phyloP scores from a whole-genome alignment of 2,888 invertebrate genomes.

The Hanleya hanleyi region DNA sequence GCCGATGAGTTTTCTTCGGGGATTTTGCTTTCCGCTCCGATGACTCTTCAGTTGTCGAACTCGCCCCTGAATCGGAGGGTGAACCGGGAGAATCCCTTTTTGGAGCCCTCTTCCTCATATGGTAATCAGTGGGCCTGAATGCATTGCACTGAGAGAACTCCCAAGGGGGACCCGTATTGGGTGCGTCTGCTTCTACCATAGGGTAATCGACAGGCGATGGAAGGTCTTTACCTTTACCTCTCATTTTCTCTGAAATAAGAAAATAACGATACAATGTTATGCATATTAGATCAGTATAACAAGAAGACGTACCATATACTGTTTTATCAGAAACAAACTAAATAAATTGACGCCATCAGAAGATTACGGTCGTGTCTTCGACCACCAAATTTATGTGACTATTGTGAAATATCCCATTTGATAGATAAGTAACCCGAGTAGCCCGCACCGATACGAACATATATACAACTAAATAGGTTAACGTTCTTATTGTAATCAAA shows the following conservation, averaged over 20 bases:
- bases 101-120: slow-evolving; percentile 38
- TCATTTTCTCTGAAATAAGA: not conserved
- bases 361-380: no score
- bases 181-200: not conserved
- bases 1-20: slow-evolving; percentile 70
- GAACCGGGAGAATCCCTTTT: slow-evolving; percentile 60
- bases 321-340: no score
- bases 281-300: no score
- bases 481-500: no score
- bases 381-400: no score
- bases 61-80: slow-evolving; percentile 66
- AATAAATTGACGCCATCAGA: no score
- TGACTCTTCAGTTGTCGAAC: slow-evolving; percentile 60
- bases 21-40: slow-evolving; percentile 55
- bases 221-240: slow-evolving; percentile 8
- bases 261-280: no score
- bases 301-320: no score
- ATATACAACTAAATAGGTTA: no score
- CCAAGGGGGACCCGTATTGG: not conserved
- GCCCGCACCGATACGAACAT: no score
- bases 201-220: slow-evolving; percentile 5
- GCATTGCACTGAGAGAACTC: not conserved
- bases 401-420: no score
- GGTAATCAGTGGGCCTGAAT: slow-evolving; percentile 25
- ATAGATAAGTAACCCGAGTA: no score